Conservation (phyloP, 2,888 invertebrate species). For the Phyllotreta striolata region DNA sequence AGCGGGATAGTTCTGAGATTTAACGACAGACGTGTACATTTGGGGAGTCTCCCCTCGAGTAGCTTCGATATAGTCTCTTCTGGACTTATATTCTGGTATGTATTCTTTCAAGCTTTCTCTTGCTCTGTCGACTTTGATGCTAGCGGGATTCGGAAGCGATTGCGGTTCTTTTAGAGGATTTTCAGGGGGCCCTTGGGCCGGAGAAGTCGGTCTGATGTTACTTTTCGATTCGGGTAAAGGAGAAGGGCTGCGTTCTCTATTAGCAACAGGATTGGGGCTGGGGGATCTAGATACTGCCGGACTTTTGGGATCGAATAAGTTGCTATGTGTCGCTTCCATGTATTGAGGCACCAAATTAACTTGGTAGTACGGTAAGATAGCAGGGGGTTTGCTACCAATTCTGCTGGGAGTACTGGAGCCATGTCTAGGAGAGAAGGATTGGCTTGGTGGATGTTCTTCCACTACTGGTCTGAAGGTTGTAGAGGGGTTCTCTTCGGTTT, state of each 20-base stretch:
- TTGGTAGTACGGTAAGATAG: constrained; percentile 81
- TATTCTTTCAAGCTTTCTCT: constrained; percentile 52
- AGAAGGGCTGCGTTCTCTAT: constrained; percentile 55
- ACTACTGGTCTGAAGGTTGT: constrained; percentile 71
- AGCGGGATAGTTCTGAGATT: constrained; percentile 37
- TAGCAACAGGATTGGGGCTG: constrained; percentile 65
- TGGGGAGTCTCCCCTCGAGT: constrained; percentile 43
- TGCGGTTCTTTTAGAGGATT: constrained; percentile 65
- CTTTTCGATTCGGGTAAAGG: constrained; percentile 51
- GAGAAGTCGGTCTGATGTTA: constrained; percentile 68
- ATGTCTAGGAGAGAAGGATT: constrained; percentile 65
- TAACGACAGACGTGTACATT: constrained; percentile 43
- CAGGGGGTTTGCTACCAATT: constrained; percentile 78
- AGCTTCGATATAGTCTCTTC: constrained; percentile 46
- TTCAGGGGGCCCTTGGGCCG: constrained; percentile 75
- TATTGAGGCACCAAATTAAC: constrained; percentile 77
- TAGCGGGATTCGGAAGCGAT: constrained; percentile 51
- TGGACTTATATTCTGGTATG: constrained; percentile 55
- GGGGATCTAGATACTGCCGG: constrained; percentile 70
- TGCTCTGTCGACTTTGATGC: constrained; percentile 50
- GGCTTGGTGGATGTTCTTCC: constrained; percentile 62
- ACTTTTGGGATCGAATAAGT: constrained; percentile 69
- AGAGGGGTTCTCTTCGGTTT: constrained; percentile 56
- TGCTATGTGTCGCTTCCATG: constrained; percentile 67
- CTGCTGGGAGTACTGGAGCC: constrained; percentile 75